Evolutionary conservation across 2,888 invertebrate genomes (phyloP), one percentile per base, ranked within the genome.

Genomic region (Meiosimyza decipiens): DNA sequence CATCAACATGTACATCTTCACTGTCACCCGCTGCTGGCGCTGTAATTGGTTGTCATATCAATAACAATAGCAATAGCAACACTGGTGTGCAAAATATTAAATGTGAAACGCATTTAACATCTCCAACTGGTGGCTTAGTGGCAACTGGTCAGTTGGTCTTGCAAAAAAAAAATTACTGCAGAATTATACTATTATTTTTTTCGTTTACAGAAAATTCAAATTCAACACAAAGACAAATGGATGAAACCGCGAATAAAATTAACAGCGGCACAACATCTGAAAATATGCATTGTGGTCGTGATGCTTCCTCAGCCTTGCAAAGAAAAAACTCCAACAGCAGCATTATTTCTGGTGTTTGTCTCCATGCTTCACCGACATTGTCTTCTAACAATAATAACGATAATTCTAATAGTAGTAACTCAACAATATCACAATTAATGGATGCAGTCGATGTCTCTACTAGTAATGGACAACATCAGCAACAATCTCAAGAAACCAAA

Each of bases 321-420:
- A 52, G 73, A 60, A 72, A 76, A 66, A 77, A 75, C 55, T 73
- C 75, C 4, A 75, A 71, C 54, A 72, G 66, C 11, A 71, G 64
- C 40, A 57, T 70, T 12, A 71, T 60, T 49, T 69, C 74, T 47
- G 63, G 57, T 49, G 60, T 68, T 16, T 49, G 57, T 9, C 12
- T 69, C 15, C 69, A 69, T 15, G 57, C 72, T 28, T 16, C 52
- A 9, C 73, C 72, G 68, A 71, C 66, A 15, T 55, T 71, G 11
- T 76, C 76, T 3, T 74, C 82, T 0, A 82, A 79, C 66, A 73
- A 75, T 49, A 76, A 70, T 22, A 77, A 74, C 55, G 76, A 77
- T 59, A 76, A 73, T 59, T 78, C 75, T 49, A 77, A 77, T 70
- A 74, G 79, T 68, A 81, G 78, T 60, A 81, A 74, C 55, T 70